Percentiles rank a stretch among this genome's conserved stretches.
Evolutionary conservation across 2,888 invertebrate species (phyloP).

Genomic region (Protonemura montana): DNA sequence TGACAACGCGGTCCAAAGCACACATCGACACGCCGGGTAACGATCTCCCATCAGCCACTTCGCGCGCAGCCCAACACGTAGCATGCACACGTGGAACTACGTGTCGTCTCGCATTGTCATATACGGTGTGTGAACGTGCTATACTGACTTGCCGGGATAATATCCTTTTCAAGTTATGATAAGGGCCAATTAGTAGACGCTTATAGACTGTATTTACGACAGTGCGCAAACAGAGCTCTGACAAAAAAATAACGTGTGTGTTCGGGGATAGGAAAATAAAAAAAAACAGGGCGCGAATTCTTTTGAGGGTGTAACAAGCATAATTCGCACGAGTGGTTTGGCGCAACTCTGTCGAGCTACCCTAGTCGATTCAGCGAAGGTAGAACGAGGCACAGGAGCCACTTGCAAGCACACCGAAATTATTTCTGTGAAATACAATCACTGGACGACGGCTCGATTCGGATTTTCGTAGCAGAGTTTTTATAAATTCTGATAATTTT

Average conservation of each 20-base stretch:
- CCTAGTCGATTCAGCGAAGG: background rate
- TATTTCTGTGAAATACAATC: background rate
- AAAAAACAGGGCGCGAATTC: background rate
- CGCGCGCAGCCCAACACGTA: no score
- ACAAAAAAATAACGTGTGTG: constrained; percentile 9
- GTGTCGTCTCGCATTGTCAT: constrained; percentile 12
- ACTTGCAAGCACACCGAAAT: background rate
- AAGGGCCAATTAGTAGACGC: constrained; percentile 46
- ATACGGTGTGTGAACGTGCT: background rate
- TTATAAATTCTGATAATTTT: background rate
- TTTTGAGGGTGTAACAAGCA: background rate
- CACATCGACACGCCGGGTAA: no score
- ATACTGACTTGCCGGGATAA: background rate
- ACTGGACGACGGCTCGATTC: background rate
- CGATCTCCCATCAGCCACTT: no score
- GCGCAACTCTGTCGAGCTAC: constrained; percentile 19
- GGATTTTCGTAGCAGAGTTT: background rate
- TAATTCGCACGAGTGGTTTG: constrained; percentile 23
- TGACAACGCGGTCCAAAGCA: no score
- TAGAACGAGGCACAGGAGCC: background rate
- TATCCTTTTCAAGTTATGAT: constrained; percentile 45
- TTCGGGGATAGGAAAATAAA: background rate
- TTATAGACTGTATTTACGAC: background rate
- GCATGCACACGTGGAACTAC: background rate
- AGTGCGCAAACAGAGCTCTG: background rate